These are phyloP conservation scores for Dendrocincla tyrannina DNA, from an alignment of 2,797 vertebrate genomes.

Conservation along the genomic window DNA sequence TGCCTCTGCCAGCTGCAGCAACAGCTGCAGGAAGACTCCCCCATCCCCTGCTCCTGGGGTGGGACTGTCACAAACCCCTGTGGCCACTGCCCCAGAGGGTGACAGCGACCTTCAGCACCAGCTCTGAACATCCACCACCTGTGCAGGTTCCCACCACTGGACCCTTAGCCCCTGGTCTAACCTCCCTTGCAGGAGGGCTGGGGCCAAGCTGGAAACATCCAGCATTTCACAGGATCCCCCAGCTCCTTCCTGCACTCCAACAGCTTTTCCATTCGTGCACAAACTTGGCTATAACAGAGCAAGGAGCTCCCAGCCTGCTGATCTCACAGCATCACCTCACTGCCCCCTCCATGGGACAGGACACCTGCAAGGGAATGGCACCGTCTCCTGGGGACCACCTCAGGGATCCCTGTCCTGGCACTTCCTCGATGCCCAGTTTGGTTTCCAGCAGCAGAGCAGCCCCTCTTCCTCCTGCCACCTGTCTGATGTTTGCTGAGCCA, in stretches of 20 bases:
- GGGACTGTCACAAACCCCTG: not conserved
- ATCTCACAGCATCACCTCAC: not conserved
- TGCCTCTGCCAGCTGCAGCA: not conserved
- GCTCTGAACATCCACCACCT: fast-evolving
- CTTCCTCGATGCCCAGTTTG: not conserved
- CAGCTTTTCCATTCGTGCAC: fast-evolving
- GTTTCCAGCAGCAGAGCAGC: not conserved
- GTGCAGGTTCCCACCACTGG: fast-evolving
- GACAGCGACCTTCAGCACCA: not conserved
- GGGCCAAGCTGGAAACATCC: not conserved
- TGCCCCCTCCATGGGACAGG: not conserved
- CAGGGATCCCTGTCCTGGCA: not conserved
- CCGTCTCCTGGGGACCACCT: not conserved
- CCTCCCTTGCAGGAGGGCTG: not conserved
- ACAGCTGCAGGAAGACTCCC: fast-evolving
- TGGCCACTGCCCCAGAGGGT: fast-evolving
- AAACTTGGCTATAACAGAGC: not conserved
- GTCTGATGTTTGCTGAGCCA: not conserved
- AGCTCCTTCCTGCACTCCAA: not conserved
- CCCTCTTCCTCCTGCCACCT: not conserved
- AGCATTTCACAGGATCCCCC: no score
- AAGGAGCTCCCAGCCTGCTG: not conserved
- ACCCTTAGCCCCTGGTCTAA: not conserved
- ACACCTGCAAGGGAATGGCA: not conserved
- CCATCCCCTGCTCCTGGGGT: not conserved